Evolutionary conservation across 2,113 vertebrate genomes (phyloP).

Genomic region (Datnioides undecimradiatus): DNA sequence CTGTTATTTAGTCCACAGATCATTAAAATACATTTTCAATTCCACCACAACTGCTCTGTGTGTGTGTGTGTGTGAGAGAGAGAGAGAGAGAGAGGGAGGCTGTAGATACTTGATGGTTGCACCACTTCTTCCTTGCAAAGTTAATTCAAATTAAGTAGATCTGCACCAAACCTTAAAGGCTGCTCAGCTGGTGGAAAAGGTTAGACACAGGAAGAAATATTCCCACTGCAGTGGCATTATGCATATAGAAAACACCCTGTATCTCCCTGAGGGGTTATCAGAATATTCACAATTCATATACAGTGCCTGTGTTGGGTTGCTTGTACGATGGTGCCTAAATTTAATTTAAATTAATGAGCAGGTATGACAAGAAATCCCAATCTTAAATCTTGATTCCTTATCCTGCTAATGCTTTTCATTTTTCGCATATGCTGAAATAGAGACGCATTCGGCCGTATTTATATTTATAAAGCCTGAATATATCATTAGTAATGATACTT

Average conservation of each 20-base stretch:
- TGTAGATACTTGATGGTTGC: slow-evolving; percentile 32
- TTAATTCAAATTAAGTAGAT: slow-evolving; percentile 57
- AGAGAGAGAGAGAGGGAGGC: not conserved
- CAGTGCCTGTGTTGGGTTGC: not conserved
- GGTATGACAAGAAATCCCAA: slow-evolving; percentile 9
- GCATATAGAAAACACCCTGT: slow-evolving; percentile 23
- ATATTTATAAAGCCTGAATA: slow-evolving; percentile 58
- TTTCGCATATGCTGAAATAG: not conserved
- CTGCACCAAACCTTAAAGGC: slow-evolving; percentile 39
- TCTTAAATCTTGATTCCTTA: not conserved
- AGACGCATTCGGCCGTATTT: slow-evolving; percentile 44
- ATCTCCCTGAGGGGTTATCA: slow-evolving; percentile 24
- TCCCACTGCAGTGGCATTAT: slow-evolving; percentile 47
- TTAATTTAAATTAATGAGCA: not conserved
- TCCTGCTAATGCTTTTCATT: not conserved
- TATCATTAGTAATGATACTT: slow-evolving; percentile 65
- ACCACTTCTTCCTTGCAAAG: slow-evolving; percentile 41
- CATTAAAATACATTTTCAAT: slow-evolving; percentile 59
- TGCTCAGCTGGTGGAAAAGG: slow-evolving; percentile 63
- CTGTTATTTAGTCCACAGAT: slow-evolving; percentile 61
- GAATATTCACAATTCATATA: not conserved
- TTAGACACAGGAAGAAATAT: slow-evolving; percentile 45
- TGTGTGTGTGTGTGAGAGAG: not conserved
- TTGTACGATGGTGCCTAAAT: not conserved
- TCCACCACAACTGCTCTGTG: slow-evolving; percentile 17